Conservation (phyloP, 37 sponge, comb jelly and placozoan genomes). For the Cliona cf. orientalis region DNA sequence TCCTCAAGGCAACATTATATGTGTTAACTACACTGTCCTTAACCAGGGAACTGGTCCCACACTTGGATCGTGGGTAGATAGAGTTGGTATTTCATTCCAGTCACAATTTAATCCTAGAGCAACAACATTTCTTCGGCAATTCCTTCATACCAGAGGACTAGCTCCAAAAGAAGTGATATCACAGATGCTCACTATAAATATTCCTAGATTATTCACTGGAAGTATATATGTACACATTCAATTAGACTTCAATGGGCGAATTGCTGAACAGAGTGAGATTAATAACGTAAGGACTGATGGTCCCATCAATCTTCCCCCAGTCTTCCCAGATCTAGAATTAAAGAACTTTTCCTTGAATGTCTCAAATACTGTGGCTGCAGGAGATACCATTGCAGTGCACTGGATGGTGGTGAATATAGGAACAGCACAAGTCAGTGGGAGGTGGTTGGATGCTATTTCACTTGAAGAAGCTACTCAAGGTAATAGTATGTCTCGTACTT, state of each 20-base stretch:
- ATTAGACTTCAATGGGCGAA: conserved; percentile 1
- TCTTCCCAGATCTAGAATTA: conserved; percentile 11
- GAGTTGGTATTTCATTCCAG: conserved; percentile 9
- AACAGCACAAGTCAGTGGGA: too few relatives aligned
- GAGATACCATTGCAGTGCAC: neutral
- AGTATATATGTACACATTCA: conserved; percentile 1
- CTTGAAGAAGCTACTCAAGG: too few relatives aligned
- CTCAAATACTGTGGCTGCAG: neutral
- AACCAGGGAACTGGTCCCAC: conserved; percentile 20
- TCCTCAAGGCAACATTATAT: conserved; percentile 18
- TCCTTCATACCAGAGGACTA: neutral
- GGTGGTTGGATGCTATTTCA: too few relatives aligned
- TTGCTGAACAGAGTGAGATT: conserved; percentile 8
- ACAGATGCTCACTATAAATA: neutral
- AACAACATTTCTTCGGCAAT: neutral
- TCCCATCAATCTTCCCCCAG: conserved; percentile 14
- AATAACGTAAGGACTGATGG: neutral
- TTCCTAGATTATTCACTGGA: neutral
- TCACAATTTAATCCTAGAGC: neutral
- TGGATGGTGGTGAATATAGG: conserved; percentile 45
- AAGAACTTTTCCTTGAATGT: neutral
- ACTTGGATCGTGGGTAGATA: conserved; percentile 20
- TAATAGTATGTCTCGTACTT: too few relatives aligned
- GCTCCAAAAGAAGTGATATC: neutral
- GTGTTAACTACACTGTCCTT: conserved; percentile 1